Evolutionary conservation across 2,888 invertebrate species (phyloP).

Genomic region (Chymomyza fuscimana): DNA sequence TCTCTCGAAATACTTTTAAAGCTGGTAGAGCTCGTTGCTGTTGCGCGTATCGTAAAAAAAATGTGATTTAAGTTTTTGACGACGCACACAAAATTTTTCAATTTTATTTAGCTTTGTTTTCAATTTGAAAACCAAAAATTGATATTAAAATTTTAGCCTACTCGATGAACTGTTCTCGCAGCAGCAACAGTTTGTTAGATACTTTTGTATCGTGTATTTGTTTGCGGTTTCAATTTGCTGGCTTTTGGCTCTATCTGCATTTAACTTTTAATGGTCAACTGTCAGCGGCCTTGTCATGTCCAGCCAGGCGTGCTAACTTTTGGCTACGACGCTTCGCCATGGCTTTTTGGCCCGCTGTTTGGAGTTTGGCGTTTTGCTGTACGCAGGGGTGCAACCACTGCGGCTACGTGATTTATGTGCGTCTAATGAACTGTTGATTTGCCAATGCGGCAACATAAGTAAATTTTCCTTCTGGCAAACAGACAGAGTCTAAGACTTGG

Average conservation of each 20-base stretch:
- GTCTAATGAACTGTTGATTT: conserved; percentile 63
- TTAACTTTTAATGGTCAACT: background rate
- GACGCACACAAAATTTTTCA: background rate
- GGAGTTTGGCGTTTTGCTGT: no score
- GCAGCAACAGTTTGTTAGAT: background rate
- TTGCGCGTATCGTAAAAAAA: background rate
- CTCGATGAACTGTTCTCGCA: background rate
- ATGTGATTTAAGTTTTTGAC: background rate
- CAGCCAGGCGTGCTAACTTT: background rate
- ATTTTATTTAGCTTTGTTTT: background rate
- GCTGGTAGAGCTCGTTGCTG: background rate
- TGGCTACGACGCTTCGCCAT: background rate
- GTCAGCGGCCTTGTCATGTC: background rate
- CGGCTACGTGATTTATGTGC: conserved; percentile 39
- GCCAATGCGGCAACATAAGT: conserved; percentile 45
- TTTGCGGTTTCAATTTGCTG: background rate
- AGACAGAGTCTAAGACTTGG: background rate
- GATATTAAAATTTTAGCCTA: background rate
- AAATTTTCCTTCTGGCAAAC: conserved; percentile 26
- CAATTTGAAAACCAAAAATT: background rate
- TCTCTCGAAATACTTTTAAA: background rate
- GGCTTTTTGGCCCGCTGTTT: no score
- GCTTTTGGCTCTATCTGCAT: no score
- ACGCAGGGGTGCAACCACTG: conserved; percentile 2
- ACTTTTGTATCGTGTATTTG: background rate